These are phyloP conservation scores for Sesia bembeciformis DNA, from an alignment of 2,888 invertebrate genomes.

Conservation along the genomic window DNA sequence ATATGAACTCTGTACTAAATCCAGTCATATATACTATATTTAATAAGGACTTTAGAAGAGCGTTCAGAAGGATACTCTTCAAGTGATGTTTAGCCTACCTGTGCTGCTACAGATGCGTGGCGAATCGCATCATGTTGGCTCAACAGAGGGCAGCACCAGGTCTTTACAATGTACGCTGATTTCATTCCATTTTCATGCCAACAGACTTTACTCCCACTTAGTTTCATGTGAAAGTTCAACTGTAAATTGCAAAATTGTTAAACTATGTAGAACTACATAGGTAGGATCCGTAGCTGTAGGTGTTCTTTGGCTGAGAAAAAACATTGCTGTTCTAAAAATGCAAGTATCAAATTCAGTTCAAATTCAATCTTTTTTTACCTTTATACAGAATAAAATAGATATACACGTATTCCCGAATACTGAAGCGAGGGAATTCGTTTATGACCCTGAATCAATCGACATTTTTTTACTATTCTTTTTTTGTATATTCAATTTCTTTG, in stretches of 20 bases:
- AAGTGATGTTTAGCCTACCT: conserved; percentile 93
- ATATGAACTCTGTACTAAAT: conserved; percentile 97
- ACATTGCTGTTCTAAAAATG: too few relatives aligned
- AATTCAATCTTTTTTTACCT: too few relatives aligned
- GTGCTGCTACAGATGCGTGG: conserved; percentile 86
- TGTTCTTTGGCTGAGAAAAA: conserved; percentile 4
- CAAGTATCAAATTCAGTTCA: too few relatives aligned
- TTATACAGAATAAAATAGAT: too few relatives aligned
- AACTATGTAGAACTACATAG: background rate
- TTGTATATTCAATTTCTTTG: too few relatives aligned
- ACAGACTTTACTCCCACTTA: conserved; percentile 1
- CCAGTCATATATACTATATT: conserved; percentile 98
- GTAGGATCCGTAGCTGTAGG: background rate
- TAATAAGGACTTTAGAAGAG: conserved; percentile 97
- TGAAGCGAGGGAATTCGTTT: too few relatives aligned
- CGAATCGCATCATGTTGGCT: conserved; percentile 75
- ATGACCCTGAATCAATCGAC: too few relatives aligned
- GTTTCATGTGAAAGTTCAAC: conserved; percentile 5
- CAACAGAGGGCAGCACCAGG: conserved; percentile 78
- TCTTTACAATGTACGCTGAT: conserved; percentile 66
- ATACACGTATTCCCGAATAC: too few relatives aligned
- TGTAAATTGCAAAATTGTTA: background rate
- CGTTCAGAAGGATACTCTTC: conserved; percentile 95
- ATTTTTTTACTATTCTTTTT: too few relatives aligned
- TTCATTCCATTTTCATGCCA: conserved; percentile 2